These are phyloP conservation scores for Ophioninae sp. DNA, from an alignment of 2,888 invertebrate species.

Conservation along the genomic window DNA sequence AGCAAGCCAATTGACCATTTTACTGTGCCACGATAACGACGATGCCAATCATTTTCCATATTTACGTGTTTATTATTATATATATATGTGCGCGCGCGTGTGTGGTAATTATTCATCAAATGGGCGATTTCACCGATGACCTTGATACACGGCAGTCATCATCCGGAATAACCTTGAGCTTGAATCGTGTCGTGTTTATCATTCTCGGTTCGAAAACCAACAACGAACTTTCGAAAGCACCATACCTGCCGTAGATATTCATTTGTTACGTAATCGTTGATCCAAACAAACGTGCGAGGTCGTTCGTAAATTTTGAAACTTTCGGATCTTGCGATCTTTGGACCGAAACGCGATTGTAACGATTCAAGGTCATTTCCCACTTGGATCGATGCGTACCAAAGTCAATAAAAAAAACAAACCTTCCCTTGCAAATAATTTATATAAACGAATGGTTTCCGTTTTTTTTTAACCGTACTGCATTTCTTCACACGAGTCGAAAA, in stretches of 20 bases:
- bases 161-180: background rate
- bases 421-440: background rate
- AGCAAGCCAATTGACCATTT: conserved; percentile 47
- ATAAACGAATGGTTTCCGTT: too few species aligned
- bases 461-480: too few species aligned
- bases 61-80: background rate
- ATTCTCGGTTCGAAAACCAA: background rate
- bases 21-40: conserved; percentile 52
- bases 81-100: background rate
- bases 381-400: background rate
- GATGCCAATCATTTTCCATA: conserved; percentile 9
- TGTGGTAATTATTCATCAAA: background rate
- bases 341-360: background rate
- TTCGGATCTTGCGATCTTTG: background rate
- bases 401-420: background rate
- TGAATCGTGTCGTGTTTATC: background rate
- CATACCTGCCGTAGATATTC: background rate
- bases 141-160: background rate
- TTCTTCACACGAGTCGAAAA: too few species aligned
- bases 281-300: background rate
- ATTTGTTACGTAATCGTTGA: background rate
- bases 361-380: background rate
- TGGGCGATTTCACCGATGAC: background rate
- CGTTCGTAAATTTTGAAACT: background rate
- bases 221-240: background rate